These are phyloP conservation scores for Microtus oregoni DNA, from an alignment of 2,113 vertebrate genomes.

Conservation along the genomic window DNA sequence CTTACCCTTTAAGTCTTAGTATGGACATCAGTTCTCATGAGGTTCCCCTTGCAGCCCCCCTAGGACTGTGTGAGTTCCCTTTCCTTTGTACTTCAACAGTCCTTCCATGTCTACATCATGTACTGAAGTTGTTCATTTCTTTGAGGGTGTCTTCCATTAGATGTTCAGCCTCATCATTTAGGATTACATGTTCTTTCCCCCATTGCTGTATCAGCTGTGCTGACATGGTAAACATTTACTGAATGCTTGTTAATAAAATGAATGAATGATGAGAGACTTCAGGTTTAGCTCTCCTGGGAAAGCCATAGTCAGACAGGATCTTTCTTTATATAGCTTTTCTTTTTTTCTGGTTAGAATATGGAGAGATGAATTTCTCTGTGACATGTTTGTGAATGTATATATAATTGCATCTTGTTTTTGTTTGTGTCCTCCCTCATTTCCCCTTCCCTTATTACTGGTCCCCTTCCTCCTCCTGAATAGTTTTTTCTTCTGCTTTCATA, in stretches of 20 bases:
- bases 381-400: neutral
- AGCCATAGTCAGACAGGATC: neutral
- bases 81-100: neutral
- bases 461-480: neutral
- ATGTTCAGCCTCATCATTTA: neutral
- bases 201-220: neutral
- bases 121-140: neutral
- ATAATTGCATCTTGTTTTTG: neutral
- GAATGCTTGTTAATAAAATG: slow-evolving; percentile 52
- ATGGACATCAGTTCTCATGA: neutral
- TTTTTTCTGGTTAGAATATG: neutral
- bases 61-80: neutral
- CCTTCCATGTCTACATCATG: neutral
- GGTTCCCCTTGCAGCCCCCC: neutral
- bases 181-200: slow-evolving; percentile 9
- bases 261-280: slow-evolving; percentile 23
- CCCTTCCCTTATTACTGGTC: neutral
- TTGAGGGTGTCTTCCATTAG: slow-evolving; percentile 1
- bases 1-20: neutral
- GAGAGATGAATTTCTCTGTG: neutral
- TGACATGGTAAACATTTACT: slow-evolving; percentile 20
- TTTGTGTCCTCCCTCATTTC: neutral
- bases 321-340: neutral
- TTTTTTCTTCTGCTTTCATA: neutral
- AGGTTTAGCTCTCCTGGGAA: neutral